phyloP scores from a whole-genome alignment of 2,113 vertebrate genomes.

The Pyxicephalus adspersus region DNA sequence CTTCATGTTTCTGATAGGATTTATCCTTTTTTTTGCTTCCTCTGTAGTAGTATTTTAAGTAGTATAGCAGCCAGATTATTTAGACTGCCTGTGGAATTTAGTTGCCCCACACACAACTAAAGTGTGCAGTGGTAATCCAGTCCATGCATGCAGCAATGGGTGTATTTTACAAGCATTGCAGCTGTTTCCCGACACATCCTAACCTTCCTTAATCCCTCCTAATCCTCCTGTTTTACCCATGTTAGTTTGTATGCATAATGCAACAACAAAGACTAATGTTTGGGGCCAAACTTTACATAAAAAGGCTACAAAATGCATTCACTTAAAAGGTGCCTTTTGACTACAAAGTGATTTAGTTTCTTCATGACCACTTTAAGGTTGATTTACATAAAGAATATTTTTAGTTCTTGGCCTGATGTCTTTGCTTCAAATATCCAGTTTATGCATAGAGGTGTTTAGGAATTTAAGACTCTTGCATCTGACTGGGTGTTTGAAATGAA shows the following conservation, averaged over 20 bases:
- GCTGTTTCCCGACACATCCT: slow-evolving; percentile 75
- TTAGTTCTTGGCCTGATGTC: too few species aligned
- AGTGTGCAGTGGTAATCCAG: slow-evolving; percentile 68
- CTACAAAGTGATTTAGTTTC: not conserved
- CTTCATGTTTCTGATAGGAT: slow-evolving; percentile 77
- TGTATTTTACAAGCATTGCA: slow-evolving; percentile 75
- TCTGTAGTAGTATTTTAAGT: slow-evolving; percentile 75
- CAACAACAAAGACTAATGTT: slow-evolving; percentile 3
- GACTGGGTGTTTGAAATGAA: too few species aligned
- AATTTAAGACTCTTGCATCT: too few species aligned
- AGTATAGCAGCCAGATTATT: slow-evolving; percentile 77
- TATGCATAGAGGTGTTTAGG: too few species aligned
- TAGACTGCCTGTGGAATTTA: slow-evolving; percentile 79
- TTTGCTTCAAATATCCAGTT: too few species aligned
- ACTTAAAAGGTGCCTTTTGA: not conserved
- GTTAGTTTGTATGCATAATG: slow-evolving; percentile 68
- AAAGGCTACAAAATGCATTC: not conserved
- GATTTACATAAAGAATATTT: too few species aligned
- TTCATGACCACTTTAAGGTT: too few species aligned
- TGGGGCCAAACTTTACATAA: not conserved
- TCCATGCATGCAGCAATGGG: slow-evolving; percentile 78
- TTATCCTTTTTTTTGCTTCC: slow-evolving; percentile 67
- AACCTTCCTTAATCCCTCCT: slow-evolving; percentile 74
- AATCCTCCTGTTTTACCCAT: slow-evolving; percentile 74
- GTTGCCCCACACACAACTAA: slow-evolving; percentile 72